Conservation (phyloP, 2,113 vertebrate species). For the Anguilla rostrata region DNA sequence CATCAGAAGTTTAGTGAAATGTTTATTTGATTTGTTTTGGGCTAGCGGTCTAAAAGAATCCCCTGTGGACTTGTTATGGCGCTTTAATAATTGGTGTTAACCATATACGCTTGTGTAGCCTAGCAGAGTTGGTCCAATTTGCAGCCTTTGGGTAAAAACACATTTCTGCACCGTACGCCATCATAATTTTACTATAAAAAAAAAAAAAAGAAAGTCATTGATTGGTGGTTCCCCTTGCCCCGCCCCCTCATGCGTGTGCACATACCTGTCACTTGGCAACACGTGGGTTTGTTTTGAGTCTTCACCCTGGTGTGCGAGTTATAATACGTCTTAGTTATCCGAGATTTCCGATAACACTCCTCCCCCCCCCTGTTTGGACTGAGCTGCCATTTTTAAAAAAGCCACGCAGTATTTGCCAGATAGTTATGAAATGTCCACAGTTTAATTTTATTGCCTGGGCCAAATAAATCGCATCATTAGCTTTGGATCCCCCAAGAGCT, state of each 20-base stretch:
- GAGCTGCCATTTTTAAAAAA: not conserved
- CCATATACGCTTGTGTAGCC: not conserved
- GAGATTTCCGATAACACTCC: not conserved
- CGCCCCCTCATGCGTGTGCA: not conserved
- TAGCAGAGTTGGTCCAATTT: not conserved
- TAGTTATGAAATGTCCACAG: conserved; percentile 1
- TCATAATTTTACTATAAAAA: too few relatives aligned
- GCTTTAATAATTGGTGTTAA: not conserved
- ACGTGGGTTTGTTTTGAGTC: not conserved
- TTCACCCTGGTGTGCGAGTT: not conserved
- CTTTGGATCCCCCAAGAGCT: not conserved
- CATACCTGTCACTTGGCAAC: conserved; percentile 5
- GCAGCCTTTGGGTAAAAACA: not conserved
- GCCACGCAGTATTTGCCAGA: not conserved
- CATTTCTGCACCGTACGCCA: too few relatives aligned
- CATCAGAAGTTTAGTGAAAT: not conserved
- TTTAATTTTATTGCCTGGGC: not conserved
- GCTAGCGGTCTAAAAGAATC: not conserved
- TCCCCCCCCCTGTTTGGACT: not conserved
- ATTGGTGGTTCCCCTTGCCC: too few relatives aligned
- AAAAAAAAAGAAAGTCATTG: too few relatives aligned
- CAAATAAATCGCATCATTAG: not conserved
- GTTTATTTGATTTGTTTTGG: not conserved
- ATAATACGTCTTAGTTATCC: not conserved
- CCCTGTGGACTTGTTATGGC: not conserved